Percentiles rank a stretch among this genome's conserved stretches.
Evolutionary conservation across 1,140 invertebrate species (phyloP).

Genomic region (Sitophilus oryzae): DNA sequence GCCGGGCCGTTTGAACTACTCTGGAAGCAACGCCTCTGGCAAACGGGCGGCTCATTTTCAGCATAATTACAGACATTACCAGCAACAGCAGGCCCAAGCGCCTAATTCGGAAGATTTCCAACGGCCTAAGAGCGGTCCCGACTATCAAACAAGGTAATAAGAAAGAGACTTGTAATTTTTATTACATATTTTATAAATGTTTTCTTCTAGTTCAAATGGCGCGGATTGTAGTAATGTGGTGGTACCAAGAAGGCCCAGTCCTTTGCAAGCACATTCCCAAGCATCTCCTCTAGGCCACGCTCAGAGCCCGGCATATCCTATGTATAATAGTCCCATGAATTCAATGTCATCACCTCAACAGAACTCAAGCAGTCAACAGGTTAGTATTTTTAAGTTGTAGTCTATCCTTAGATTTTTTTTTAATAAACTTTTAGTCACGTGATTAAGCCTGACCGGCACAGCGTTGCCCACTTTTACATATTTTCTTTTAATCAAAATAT

Average conservation of each 20-base stretch:
- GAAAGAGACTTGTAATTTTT: not conserved
- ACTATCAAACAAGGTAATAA: conserved; percentile 31
- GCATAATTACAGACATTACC: conserved; percentile 37
- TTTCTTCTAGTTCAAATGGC: conserved; percentile 33
- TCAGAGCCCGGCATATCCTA: conserved; percentile 67
- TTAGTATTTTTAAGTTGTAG: no score
- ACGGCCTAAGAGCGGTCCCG: conserved; percentile 56
- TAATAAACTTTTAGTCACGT: no score
- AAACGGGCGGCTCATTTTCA: conserved; percentile 38
- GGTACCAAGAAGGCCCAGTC: conserved; percentile 61
- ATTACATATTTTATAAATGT: not conserved
- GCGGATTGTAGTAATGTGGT: conserved; percentile 61
- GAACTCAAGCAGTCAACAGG: conserved; percentile 48
- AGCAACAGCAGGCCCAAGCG: conserved; percentile 53
- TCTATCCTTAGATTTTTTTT: no score
- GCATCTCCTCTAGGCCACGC: conserved; percentile 56
- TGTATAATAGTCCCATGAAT: conserved; percentile 72
- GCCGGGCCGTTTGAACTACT: conserved; percentile 55
- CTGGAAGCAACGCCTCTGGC: conserved; percentile 47
- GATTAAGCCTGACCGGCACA: no score
- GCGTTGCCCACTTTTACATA: not conserved
- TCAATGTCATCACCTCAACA: conserved; percentile 63
- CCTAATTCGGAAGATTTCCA: conserved; percentile 59
- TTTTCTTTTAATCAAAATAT: no score
- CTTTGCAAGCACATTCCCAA: conserved; percentile 50